Evolutionary conservation across 2,113 vertebrate species (phyloP), one percentile per base, ranked within the genome.

Genomic region (Phyllostomus hastatus): DNA sequence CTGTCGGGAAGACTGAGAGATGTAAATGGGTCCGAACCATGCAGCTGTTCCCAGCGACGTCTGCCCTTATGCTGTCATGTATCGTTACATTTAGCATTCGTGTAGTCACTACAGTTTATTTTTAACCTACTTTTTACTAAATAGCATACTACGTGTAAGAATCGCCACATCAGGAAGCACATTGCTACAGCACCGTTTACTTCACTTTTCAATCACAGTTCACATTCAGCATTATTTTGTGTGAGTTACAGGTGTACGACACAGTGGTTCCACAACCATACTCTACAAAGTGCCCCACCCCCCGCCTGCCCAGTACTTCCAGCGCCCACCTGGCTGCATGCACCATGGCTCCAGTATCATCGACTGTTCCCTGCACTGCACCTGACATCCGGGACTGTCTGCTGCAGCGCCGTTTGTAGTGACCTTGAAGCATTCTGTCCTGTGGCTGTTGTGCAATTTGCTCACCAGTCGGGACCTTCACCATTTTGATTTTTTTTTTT

Each of bases 311-410:
- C 31, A 16, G 33, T 67, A n/a, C 3, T n/a, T 17, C 31, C 64
- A 17, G 64, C 31, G 6, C 64, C 64, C 33, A 31, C 64, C 64
- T 66, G 33, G 28, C 61, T 12, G 11, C 64, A 16, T 10, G 24
- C 2, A 2, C 10, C 2, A 33, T 33, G 33, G 33, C 33, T n/a
- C 2, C 15, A 17, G 6, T 19, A 8, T 17, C 31, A n/a, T 2
- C 2, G 33, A 67, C 33, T n/a, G 64, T 33, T 66, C 61, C 61
- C 61, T 12, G 61, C 8, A 15, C 33, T 67, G 64, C 16, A 7
- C 64, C 7, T 8, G 31, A 67, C 64, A 19, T 8, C 64, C 28
- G 2, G 5, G 14, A n/a, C 64, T 67, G 61, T 64, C 12, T 31
- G 11, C 61, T 5, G 26, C 61, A 31, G 61, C 11, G 4, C 28